These are phyloP conservation scores for Zaprionus lineosus DNA, from an alignment of 2,888 invertebrate species.

Conservation along the genomic window DNA sequence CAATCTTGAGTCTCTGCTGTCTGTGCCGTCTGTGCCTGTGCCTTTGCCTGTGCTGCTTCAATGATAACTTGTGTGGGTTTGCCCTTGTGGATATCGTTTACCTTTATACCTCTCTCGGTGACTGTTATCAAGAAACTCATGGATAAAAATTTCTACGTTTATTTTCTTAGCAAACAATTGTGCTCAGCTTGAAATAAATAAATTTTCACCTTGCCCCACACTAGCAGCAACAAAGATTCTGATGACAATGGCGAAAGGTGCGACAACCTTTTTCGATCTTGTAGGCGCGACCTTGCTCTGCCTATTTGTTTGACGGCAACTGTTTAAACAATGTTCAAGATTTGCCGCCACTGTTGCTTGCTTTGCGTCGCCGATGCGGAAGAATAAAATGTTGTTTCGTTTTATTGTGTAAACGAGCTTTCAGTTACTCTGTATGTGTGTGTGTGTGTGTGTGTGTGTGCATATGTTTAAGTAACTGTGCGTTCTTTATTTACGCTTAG, in stretches of 20 bases:
- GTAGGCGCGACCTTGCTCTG: constrained; percentile 56
- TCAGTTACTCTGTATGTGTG: constrained; percentile 2
- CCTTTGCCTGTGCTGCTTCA: background rate
- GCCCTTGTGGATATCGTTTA: constrained; percentile 12
- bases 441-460: constrained; percentile 6
- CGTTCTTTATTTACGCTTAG: constrained; percentile 37
- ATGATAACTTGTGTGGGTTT: background rate
- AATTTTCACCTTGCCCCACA: constrained; percentile 17
- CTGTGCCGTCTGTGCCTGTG: background rate
- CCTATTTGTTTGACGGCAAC: constrained; percentile 61
- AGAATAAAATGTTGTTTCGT: constrained; percentile 54
- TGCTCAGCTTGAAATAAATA: constrained; percentile 10
- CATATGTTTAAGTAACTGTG: background rate
- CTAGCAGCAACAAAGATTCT: constrained; percentile 5
- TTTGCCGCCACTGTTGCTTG: constrained; percentile 31
- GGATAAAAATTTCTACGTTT: constrained; percentile 6
- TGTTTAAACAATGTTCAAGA: constrained; percentile 61
- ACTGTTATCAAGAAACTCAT: constrained; percentile 12
- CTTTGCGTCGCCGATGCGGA: constrained; percentile 50
- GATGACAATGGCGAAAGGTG: constrained; percentile 45
- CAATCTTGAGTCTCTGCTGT: background rate
- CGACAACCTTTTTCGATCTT: constrained; percentile 54
- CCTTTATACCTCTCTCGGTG: constrained; percentile 1
- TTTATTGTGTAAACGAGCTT: constrained; percentile 33
- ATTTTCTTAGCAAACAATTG: constrained; percentile 8